Conservation (phyloP, 2,888 invertebrate genomes). For the Aspidiotus rigidus region DNA sequence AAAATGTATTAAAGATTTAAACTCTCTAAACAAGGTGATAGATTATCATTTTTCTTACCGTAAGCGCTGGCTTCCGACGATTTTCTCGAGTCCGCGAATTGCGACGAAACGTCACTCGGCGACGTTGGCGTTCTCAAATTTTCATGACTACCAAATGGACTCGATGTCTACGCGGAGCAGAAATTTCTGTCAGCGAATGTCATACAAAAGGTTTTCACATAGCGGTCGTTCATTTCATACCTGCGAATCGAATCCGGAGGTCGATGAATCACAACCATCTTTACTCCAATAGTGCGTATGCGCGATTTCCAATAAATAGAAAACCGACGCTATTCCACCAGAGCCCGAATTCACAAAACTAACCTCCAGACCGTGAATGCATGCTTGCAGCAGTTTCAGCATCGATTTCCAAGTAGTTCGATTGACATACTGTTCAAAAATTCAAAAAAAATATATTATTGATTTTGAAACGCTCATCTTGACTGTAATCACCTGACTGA, state of each 20-base stretch:
- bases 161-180: conserved; percentile 47
- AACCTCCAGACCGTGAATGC: conserved; percentile 80
- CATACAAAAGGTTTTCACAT: background rate
- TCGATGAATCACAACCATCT: conserved; percentile 52
- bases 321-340: conserved; percentile 95
- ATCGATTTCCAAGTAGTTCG: conserved; percentile 94
- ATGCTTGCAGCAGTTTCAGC: conserved; percentile 80
- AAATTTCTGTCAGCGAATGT: background rate
- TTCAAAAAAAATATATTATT: background rate
- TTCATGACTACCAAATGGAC: conserved; percentile 60
- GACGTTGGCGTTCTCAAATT: conserved; percentile 55
- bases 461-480: background rate
- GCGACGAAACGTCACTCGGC: conserved; percentile 48
- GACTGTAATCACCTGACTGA: background rate
- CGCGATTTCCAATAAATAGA: conserved; percentile 93
- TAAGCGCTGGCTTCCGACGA: conserved; percentile 55
- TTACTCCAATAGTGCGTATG: conserved; percentile 98
- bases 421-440: conserved; percentile 61
- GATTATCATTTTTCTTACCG: conserved; percentile 33
- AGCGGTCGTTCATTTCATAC: conserved; percentile 39
- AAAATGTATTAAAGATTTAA: background rate
- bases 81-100: conserved; percentile 50
- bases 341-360: conserved; percentile 87
- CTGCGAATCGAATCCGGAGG: conserved; percentile 48
- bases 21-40: too few relatives aligned